A percentile compares a stretch with the other conserved stretches of the same genome.
These are phyloP conservation scores for Virgularia gustaviana DNA, from an alignment of 92 coral and sea anemone species.

Conservation along the genomic window DNA sequence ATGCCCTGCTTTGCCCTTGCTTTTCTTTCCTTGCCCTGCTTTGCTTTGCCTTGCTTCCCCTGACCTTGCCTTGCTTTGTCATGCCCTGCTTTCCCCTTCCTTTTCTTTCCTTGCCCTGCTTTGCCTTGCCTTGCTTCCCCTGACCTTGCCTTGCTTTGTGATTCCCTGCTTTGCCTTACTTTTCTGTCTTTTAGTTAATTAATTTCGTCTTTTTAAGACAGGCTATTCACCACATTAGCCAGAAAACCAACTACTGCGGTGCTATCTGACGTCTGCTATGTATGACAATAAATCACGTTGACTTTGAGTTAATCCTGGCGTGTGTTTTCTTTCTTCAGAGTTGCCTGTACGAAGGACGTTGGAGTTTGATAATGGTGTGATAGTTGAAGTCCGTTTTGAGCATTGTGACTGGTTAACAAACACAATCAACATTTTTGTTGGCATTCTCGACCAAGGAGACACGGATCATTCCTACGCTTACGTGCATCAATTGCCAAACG, in stretches of 20 bases:
- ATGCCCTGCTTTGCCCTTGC: no score
- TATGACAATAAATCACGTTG: neutral
- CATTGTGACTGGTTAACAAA: slow-evolving; percentile 83
- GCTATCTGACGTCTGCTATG: neutral
- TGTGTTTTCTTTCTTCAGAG: slow-evolving; percentile 29
- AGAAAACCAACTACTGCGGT: neutral
- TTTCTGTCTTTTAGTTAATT: no score
- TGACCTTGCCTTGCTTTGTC: neutral
- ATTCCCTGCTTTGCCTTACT: no score
- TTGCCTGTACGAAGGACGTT: slow-evolving; percentile 72
- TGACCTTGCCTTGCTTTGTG: neutral
- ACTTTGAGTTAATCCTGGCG: neutral
- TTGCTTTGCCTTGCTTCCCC: no score
- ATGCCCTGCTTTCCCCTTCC: no score
- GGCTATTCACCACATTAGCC: no score
- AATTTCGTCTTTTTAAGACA: no score
- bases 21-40: no score
- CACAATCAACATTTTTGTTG: slow-evolving; percentile 68
- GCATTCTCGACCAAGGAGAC: slow-evolving; percentile 73
- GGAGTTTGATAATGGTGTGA: slow-evolving; percentile 54
- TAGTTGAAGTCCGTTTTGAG: slow-evolving; percentile 77
- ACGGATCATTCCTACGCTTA: slow-evolving; percentile 69
- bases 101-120: no score
- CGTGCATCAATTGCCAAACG: slow-evolving; percentile 62
- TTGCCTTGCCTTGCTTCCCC: no score